Base-by-base conservation (phyloP, 2,113 vertebrate species). In the Proteles cristata region DNA sequence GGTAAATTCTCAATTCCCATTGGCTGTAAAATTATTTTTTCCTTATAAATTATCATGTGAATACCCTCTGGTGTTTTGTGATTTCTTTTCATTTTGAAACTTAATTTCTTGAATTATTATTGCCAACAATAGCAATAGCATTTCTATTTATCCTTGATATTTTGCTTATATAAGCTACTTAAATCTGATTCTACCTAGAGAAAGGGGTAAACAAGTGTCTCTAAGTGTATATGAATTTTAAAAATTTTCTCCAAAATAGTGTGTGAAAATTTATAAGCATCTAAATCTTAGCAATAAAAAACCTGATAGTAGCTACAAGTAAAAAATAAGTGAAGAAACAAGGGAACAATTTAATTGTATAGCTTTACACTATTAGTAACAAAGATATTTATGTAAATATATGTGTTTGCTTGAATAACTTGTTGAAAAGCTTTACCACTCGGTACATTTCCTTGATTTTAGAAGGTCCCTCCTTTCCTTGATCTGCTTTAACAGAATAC, bases 61-160 rank as follows among this genome's bases (percentile, higher is more conserved):
- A 28, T 90, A 66, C 0, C 11, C 33, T 53, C 11, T 81, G 14
- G 4, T 85, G 35, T 92, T 97, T 73, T 9, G 58, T 71, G 9
- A 82, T 66, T 86, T 90, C 94, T 86, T 89, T 7, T 6, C 50
- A 71, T 77, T 71, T 50, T 90, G 25, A 1, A 65, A 50, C 45
- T 96, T 88, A 91, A 69, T 95, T 95, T 94, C 14, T 87, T 94
- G 6, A 53, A 43, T 92, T 84, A 43, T 92, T 84, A 43, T 91
- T 97, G 71, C 19, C 50, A 96, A 58, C 9, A 89, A 81, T 74
- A 26, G 2, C 14, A 81, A 12, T 12, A 84, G 10, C 1, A 84
- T 58, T 88, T 91, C 63, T 88, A 43, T 85, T 94, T 96, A 35
- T 87, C 83, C 14, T 68, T 88, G n/a, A 84, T 11, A 88, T 82